These are phyloP conservation scores for Macrobrachium rosenbergii DNA, from an alignment of 1,140 invertebrate genomes.

Conservation along the genomic window DNA sequence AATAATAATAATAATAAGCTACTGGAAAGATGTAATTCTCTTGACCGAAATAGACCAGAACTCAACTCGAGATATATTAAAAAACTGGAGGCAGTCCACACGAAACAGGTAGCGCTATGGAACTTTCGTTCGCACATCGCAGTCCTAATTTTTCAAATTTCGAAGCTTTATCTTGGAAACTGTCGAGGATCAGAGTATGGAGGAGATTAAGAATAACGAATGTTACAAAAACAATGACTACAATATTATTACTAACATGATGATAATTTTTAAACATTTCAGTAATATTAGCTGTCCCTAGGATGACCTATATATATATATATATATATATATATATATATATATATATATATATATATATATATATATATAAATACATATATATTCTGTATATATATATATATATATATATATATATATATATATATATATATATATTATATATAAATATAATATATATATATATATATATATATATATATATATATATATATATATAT, in stretches of 20 bases:
- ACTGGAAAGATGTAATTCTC: too few relatives aligned
- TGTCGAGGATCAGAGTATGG: too few relatives aligned
- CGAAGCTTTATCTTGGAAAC: too few relatives aligned
- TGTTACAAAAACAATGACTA: too few relatives aligned
- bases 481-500: neutral
- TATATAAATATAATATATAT: neutral
- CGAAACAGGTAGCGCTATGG: too few relatives aligned
- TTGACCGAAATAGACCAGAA: too few relatives aligned
- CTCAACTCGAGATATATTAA: too few relatives aligned
- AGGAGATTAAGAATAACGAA: too few relatives aligned
- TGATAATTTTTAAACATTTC: neutral
- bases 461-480: neutral
- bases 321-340: constrained; percentile 11
- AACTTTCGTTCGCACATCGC: too few relatives aligned
- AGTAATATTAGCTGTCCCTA: neutral
- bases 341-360: neutral
- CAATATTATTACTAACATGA: neutral
- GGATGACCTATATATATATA: neutral
- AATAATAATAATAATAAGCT: too few relatives aligned
- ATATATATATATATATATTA: neutral
- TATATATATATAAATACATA: neutral
- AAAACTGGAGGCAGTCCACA: too few relatives aligned
- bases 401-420: neutral
- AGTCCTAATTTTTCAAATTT: too few relatives aligned
- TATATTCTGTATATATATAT: constrained; percentile 2